Evolutionary conservation across 2,113 vertebrate species (phyloP).

Genomic region (Hylia prasina): DNA sequence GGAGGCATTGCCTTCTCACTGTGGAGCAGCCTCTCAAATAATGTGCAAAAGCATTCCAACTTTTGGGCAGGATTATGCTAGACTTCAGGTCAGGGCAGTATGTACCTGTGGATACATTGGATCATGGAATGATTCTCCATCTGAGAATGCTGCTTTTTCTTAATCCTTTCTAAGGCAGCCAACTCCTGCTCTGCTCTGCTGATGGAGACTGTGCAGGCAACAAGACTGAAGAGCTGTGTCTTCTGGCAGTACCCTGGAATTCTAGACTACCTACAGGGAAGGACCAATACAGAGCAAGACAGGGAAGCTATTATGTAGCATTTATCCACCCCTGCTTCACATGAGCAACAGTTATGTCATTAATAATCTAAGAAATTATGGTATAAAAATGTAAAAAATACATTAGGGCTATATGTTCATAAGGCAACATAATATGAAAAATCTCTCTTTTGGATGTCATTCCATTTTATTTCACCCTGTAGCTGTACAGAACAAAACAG

Average conservation of each 20-base stretch:
- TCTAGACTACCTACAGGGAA: neutral
- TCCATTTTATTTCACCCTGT: neutral
- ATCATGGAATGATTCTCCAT: neutral
- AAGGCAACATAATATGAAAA: neutral
- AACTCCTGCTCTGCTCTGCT: neutral
- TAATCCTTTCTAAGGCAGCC: neutral
- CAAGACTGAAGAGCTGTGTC: neutral
- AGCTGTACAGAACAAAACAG: neutral
- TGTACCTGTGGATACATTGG: neutral
- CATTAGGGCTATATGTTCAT: neutral
- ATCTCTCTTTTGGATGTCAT: neutral
- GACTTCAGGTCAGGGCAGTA: neutral
- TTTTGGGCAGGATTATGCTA: neutral
- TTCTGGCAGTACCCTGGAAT: neutral
- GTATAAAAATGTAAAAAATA: neutral
- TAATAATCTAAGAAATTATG: neutral
- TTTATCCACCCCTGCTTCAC: neutral
- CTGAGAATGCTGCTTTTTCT: neutral
- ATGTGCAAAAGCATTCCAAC: neutral
- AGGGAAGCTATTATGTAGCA: neutral
- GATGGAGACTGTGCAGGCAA: fast-evolving
- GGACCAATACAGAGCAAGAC: neutral
- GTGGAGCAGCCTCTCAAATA: neutral
- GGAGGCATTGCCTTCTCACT: neutral
- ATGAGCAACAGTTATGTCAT: neutral